Evolutionary conservation across 37 sponge, comb jelly and placozoan genomes (phyloP).

Genomic region (Geodia barretti): DNA sequence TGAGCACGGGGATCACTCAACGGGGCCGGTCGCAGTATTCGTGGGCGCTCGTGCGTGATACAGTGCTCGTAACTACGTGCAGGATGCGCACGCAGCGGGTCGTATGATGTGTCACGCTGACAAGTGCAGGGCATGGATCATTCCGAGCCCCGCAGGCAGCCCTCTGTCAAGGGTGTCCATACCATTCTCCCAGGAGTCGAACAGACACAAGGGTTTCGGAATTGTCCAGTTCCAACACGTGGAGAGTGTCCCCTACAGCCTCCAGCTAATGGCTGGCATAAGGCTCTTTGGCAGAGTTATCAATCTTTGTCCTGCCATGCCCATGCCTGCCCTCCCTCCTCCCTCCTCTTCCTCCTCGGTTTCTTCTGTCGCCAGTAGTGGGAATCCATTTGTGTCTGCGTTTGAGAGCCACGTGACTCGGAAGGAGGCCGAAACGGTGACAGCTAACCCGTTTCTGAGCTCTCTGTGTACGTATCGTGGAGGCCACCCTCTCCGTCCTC

Average conservation of each 20-base stretch:
- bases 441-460: not conserved
- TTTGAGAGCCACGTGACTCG: not conserved
- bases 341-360: not conserved
- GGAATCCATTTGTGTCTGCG: not conserved
- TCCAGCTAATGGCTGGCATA: slow-evolving; percentile 31
- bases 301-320: slow-evolving; percentile 10
- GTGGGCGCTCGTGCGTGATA: too few relatives aligned
- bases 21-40: too few relatives aligned
- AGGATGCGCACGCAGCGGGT: too few relatives aligned
- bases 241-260: slow-evolving; percentile 50
- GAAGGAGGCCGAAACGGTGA: not conserved
- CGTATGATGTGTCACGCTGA: too few relatives aligned
- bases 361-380: not conserved
- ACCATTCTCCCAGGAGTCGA: slow-evolving; percentile 18
- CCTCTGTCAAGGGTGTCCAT: slow-evolving; percentile 47
- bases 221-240: slow-evolving; percentile 70
- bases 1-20: too few relatives aligned
- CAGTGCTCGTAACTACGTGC: too few relatives aligned
- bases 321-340: not conserved
- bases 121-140: too few relatives aligned
- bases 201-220: slow-evolving; percentile 47
- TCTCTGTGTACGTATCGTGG: not conserved
- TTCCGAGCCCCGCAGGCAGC: too few relatives aligned
- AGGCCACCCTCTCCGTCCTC: not conserved
- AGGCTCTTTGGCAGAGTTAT: slow-evolving; percentile 28